Conservation (phyloP, 2,113 vertebrate genomes). For the Microcebus lehilahytsara region DNA sequence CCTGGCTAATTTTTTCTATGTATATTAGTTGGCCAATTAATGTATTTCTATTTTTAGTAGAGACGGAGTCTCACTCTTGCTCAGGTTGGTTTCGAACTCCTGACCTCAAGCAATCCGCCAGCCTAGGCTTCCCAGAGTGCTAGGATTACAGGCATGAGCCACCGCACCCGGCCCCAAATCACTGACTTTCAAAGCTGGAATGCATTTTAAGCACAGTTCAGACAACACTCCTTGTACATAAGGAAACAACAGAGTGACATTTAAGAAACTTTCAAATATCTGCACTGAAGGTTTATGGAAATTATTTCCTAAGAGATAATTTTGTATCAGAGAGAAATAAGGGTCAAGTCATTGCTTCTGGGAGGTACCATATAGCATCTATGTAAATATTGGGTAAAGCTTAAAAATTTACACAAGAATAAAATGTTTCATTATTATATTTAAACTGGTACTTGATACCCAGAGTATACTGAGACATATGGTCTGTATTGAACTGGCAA, state of each 20-base stretch:
- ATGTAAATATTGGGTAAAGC: neutral
- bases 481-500: neutral
- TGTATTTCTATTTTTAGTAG: no score
- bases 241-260: neutral
- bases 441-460: neutral
- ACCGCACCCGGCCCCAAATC: neutral
- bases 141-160: no score
- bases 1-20: no score
- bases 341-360: neutral
- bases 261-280: neutral
- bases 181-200: neutral
- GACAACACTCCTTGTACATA: neutral
- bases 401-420: neutral
- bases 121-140: no score
- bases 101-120: no score
- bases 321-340: slow-evolving; percentile 17
- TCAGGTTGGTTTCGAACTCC: no score
- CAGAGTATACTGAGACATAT: neutral
- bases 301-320: neutral
- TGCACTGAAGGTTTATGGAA: neutral
- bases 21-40: no score
- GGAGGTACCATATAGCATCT: neutral
- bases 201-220: neutral
- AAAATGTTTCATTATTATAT: neutral
- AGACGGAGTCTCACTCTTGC: no score